Evolutionary conservation across 1,140 invertebrate species (phyloP).

Genomic region (Gonioctena quinquepunctata): DNA sequence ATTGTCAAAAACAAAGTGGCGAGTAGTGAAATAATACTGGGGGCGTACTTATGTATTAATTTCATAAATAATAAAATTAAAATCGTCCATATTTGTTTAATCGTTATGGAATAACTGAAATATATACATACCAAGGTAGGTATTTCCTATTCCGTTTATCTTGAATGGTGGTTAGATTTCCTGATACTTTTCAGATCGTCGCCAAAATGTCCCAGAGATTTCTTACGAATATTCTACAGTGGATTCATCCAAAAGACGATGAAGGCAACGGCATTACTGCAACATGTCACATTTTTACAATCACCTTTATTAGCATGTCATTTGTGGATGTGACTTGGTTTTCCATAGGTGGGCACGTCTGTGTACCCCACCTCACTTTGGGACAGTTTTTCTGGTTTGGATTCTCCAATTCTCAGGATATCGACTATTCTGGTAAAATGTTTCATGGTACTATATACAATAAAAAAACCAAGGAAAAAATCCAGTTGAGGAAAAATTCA

Average conservation of each 20-base stretch:
- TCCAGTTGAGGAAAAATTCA: no score
- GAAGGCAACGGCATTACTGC: constrained; percentile 52
- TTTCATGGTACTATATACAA: neutral
- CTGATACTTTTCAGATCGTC: no score
- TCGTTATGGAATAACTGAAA: no score
- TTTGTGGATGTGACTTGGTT: constrained; percentile 52
- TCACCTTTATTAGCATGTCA: constrained; percentile 52
- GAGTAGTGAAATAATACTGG: no score
- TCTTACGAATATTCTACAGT: constrained; percentile 24
- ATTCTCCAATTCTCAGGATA: constrained; percentile 35
- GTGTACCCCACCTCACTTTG: constrained; percentile 48
- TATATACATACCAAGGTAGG: neutral
- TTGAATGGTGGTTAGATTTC: no score
- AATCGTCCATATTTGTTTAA: no score
- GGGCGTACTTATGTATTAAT: no score
- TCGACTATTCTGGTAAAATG: constrained; percentile 39
- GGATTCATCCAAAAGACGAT: constrained; percentile 49
- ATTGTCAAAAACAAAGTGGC: no score
- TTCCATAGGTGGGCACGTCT: constrained; percentile 43
- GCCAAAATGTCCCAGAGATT: constrained; percentile 10
- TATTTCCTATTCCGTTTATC: neutral
- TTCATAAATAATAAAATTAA: no score
- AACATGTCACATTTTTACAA: constrained; percentile 50
- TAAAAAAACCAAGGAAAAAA: no score
- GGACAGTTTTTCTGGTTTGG: constrained; percentile 54